phyloP scores from a whole-genome alignment of 2,797 vertebrate genomes.

The Fistularia tabacaria region DNA sequence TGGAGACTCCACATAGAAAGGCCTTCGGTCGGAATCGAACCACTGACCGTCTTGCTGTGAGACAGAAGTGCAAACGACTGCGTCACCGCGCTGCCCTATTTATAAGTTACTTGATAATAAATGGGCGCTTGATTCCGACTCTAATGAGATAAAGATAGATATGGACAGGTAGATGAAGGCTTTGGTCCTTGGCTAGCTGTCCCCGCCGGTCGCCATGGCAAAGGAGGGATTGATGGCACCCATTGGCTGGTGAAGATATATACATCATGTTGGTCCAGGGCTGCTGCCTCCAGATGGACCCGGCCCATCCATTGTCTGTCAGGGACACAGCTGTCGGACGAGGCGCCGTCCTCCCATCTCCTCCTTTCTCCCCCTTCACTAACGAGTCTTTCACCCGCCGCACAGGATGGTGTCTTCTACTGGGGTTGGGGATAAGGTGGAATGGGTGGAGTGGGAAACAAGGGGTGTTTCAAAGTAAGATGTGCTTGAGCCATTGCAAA shows the following conservation, averaged over 20 bases:
- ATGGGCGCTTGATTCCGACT: not conserved
- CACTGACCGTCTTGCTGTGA: too few relatives aligned
- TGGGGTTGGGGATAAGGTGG: too few relatives aligned
- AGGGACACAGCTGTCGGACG: slow-evolving; percentile 89
- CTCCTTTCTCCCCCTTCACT: slow-evolving; percentile 36
- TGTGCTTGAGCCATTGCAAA: too few relatives aligned
- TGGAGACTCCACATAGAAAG: too few relatives aligned
- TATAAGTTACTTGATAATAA: not conserved
- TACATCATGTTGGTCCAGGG: slow-evolving; percentile 95
- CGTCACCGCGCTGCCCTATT: too few relatives aligned
- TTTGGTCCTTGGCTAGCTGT: slow-evolving; percentile 69
- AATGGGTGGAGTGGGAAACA: too few relatives aligned
- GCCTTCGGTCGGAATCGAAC: too few relatives aligned
- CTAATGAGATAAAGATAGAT: slow-evolving; percentile 8
- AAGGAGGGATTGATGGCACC: slow-evolving; percentile 89
- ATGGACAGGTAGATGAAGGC: slow-evolving; percentile 46
- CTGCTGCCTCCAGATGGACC: slow-evolving; percentile 94
- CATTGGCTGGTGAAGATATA: slow-evolving; percentile 92
- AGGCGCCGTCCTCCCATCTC: slow-evolving; percentile 36
- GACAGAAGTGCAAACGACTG: too few relatives aligned
- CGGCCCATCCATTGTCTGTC: slow-evolving; percentile 94
- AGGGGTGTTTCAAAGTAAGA: too few relatives aligned
- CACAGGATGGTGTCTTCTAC: slow-evolving; percentile 13
- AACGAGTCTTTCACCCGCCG: slow-evolving; percentile 38
- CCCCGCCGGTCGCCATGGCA: slow-evolving; percentile 79